These are phyloP conservation scores for Phthorimaea operculella DNA, from an alignment of 1,140 invertebrate species.

Conservation along the genomic window DNA sequence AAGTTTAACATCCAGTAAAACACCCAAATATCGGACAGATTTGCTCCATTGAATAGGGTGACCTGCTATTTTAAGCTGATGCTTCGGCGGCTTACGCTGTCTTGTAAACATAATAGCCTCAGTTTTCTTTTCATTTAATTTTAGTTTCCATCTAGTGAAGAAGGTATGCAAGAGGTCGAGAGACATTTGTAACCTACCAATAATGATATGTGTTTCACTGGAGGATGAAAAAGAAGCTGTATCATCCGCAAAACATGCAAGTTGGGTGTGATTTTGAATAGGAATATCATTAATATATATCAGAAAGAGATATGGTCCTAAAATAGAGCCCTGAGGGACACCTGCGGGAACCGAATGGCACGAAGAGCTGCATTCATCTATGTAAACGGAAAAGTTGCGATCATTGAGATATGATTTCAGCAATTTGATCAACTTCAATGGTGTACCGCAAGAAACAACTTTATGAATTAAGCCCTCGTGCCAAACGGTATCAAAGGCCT, in stretches of 20 bases:
- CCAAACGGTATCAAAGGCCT: not conserved
- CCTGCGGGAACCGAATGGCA: conserved; percentile 4
- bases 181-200: not conserved
- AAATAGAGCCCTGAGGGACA: conserved; percentile 12
- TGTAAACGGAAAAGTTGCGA: not conserved
- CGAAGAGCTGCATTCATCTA: not conserved
- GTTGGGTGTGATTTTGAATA: not conserved
- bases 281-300: conserved; percentile 6
- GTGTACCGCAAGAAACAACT: not conserved
- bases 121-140: conserved; percentile 3
- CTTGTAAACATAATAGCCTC: conserved; percentile 6
- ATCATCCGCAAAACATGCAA: conserved; percentile 1
- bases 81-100: not conserved
- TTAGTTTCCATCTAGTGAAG: conserved; percentile 1
- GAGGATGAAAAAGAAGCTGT: not conserved
- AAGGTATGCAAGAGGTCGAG: not conserved
- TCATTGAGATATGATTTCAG: not conserved
- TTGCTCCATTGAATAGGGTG: not conserved
- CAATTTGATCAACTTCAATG: not conserved
- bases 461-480: not conserved
- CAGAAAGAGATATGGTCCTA: conserved; percentile 2
- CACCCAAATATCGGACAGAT: not conserved
- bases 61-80: not conserved
- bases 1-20: not conserved
- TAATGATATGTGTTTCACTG: not conserved